These are phyloP conservation scores for Nasonovia ribisnigri DNA, from an alignment of 2,888 invertebrate genomes.

Conservation along the genomic window DNA sequence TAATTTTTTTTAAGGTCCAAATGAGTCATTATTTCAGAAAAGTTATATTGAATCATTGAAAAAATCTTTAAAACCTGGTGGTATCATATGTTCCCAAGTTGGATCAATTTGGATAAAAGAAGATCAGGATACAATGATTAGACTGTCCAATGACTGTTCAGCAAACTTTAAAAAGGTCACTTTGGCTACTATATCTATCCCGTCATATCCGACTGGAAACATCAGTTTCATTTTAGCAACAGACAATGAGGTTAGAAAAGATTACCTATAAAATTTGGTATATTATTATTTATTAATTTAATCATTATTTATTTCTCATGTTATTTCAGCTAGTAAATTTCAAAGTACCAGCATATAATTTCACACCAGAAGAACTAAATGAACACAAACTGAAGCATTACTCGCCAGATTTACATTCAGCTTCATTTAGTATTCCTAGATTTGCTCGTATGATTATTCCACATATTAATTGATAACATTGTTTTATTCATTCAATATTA, in stretches of 20 bases:
- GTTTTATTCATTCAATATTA: constrained; percentile 1
- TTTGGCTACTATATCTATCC: constrained; percentile 88
- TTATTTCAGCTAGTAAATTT: constrained; percentile 75
- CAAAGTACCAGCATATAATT: constrained; percentile 76
- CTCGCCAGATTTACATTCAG: constrained; percentile 82
- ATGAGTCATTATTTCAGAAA: constrained; percentile 81
- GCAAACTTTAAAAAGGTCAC: constrained; percentile 83
- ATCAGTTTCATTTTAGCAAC: constrained; percentile 95
- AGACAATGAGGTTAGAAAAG: constrained; percentile 74
- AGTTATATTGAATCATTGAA: constrained; percentile 88
- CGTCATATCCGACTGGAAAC: constrained; percentile 97
- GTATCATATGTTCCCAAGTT: constrained; percentile 92
- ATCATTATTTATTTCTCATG: constrained; percentile 52
- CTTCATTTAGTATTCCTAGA: constrained; percentile 89
- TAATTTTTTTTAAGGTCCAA: constrained; percentile 74
- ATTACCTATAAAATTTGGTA: background rate
- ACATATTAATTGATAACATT: constrained; percentile 51
- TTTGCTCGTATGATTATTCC: constrained; percentile 52
- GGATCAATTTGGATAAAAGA: constrained; percentile 82
- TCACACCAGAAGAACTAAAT: constrained; percentile 78
- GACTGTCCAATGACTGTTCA: constrained; percentile 81
- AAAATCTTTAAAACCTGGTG: constrained; percentile 84
- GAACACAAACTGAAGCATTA: constrained; percentile 87
- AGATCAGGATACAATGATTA: constrained; percentile 81
- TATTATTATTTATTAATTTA: background rate